Evolutionary conservation across 2,113 vertebrate species (phyloP).

Genomic region (Pongo abelii): DNA sequence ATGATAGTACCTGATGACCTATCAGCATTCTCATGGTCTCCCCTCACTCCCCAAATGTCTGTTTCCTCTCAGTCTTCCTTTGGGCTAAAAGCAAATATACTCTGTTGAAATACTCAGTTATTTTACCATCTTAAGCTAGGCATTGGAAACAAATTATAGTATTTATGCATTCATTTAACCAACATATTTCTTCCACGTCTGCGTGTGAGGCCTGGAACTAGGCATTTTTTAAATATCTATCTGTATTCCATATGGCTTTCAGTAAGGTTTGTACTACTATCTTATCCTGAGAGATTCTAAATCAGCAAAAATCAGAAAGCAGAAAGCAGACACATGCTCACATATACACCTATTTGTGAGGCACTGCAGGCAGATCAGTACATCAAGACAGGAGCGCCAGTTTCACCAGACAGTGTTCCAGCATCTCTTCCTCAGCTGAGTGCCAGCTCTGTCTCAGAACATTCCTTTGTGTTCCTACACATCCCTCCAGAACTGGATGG

Average conservation of each 20-base stretch:
- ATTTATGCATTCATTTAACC: neutral
- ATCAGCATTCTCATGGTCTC: neutral
- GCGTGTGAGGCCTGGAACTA: neutral
- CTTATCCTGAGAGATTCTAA: neutral
- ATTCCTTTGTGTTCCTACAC: neutral
- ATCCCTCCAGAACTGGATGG: neutral
- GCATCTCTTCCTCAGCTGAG: neutral
- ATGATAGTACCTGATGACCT: neutral
- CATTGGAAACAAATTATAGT: neutral
- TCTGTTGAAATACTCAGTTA: neutral
- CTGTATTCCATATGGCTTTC: neutral
- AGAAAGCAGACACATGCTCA: neutral
- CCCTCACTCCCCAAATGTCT: neutral
- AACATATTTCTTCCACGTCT: neutral
- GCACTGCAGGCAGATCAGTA: too few species aligned
- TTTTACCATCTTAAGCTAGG: neutral
- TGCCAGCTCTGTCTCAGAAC: too few species aligned
- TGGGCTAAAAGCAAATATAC: neutral
- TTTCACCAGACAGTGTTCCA: neutral
- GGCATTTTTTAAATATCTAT: neutral
- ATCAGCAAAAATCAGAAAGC: neutral
- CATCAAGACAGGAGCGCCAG: neutral
- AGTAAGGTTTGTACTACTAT: neutral
- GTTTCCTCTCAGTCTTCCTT: neutral
- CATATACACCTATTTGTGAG: neutral